phyloP scores from a whole-genome alignment of 2,113 vertebrate species.

The Amphiprion ocellaris region DNA sequence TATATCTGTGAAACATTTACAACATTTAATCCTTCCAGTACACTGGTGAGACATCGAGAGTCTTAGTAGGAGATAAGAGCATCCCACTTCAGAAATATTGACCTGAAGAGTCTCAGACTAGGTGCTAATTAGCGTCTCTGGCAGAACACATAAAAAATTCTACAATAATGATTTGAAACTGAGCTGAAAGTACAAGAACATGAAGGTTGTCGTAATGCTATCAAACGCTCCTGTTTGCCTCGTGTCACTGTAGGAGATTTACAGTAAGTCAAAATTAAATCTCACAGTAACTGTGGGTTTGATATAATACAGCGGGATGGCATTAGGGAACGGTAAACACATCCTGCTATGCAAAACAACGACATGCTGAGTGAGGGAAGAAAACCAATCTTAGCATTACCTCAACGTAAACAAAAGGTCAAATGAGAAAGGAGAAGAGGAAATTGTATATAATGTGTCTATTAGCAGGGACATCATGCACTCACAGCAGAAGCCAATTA shows the following conservation, averaged over 20 bases:
- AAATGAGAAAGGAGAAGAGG: conserved; percentile 28
- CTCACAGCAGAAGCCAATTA: conserved; percentile 65
- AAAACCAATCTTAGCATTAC: conserved; percentile 18
- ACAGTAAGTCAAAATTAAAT: neutral
- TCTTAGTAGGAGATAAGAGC: neutral
- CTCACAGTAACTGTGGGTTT: neutral
- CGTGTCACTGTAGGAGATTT: neutral
- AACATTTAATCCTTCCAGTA: conserved; percentile 1
- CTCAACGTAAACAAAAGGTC: conserved; percentile 45
- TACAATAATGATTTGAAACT: too few species aligned
- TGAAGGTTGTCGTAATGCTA: neutral
- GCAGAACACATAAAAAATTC: too few species aligned
- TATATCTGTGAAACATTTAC: neutral
- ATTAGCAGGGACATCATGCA: conserved; percentile 43
- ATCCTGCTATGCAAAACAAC: conserved; percentile 19
- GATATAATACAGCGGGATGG: neutral
- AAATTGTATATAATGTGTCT: conserved; percentile 50
- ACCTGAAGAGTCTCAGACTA: neutral
- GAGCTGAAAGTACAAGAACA: too few species aligned
- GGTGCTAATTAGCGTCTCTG: conserved; percentile 1
- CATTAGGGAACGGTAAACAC: conserved; percentile 16
- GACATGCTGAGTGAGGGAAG: conserved; percentile 2
- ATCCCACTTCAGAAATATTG: neutral
- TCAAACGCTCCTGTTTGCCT: conserved; percentile 5
- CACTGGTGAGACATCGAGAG: neutral